phyloP scores from a whole-genome alignment of 1,140 invertebrate genomes.

The Drosophila santomea region DNA sequence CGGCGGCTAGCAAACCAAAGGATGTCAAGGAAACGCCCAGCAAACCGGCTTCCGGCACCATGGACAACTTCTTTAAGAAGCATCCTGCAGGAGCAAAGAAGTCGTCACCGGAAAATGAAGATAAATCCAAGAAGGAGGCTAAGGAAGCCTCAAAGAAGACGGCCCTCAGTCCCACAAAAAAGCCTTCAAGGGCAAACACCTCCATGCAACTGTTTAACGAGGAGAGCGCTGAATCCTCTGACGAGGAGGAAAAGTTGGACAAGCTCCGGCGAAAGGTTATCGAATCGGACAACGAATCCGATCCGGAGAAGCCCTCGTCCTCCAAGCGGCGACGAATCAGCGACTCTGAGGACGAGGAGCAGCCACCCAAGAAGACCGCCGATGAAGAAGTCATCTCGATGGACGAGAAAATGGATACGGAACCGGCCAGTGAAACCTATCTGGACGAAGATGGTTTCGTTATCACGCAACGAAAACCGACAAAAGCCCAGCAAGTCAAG shows the following conservation, averaged over 20 bases:
- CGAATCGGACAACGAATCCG: conserved; percentile 60
- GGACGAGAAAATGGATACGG: conserved; percentile 45
- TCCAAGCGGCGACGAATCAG: conserved; percentile 72
- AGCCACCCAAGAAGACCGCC: conserved; percentile 61
- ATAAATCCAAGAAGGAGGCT: conserved; percentile 1
- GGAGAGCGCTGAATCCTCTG: conserved; percentile 65
- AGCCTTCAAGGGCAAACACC: conserved; percentile 51
- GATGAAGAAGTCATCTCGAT: conserved; percentile 19
- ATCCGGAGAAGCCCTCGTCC: conserved; percentile 33
- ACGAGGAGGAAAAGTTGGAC: conserved; percentile 78
- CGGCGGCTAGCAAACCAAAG: conserved; percentile 39
- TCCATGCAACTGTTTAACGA: conserved; percentile 68
- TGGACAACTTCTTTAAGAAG: conserved; percentile 76
- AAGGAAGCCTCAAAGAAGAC: conserved; percentile 16
- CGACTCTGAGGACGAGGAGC: conserved; percentile 75
- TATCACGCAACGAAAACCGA: conserved; percentile 65
- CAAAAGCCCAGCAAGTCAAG: conserved; percentile 40
- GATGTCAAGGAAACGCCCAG: conserved; percentile 56
- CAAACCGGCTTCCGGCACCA: conserved; percentile 46
- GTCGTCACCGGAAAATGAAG: conserved; percentile 21
- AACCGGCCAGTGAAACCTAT: conserved; percentile 69
- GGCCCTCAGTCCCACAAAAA: conserved; percentile 17
- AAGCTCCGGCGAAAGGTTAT: conserved; percentile 67
- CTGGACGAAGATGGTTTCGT: conserved; percentile 82
- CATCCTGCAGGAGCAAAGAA: conserved; percentile 49